Evolutionary conservation across 2,888 invertebrate species (phyloP).

Genomic region (Ferdinandea cuprea): DNA sequence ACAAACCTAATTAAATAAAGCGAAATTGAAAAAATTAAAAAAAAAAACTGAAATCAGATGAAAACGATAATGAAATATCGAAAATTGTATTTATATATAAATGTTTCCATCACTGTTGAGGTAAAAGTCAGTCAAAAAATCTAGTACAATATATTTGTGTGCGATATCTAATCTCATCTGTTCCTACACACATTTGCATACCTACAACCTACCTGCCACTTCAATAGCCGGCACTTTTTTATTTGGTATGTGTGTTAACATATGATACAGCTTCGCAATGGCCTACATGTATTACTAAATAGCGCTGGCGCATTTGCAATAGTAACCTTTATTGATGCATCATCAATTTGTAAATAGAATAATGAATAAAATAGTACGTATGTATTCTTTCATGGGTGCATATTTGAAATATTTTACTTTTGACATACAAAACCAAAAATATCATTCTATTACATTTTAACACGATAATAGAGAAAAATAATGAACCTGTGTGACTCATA

Average conservation of each 20-base stretch:
- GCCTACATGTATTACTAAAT: not conserved
- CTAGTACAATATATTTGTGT: too few relatives aligned
- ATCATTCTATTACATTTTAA: slow-evolving; percentile 31
- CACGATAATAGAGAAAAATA: slow-evolving; percentile 6
- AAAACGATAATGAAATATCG: too few relatives aligned
- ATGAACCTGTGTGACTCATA: slow-evolving; percentile 34
- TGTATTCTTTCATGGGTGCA: not conserved
- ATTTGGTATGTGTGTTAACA: slow-evolving; percentile 19
- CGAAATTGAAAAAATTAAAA: too few relatives aligned
- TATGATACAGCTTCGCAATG: too few relatives aligned
- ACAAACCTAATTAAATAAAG: too few relatives aligned
- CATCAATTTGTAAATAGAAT: slow-evolving; percentile 7
- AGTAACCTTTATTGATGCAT: slow-evolving; percentile 3
- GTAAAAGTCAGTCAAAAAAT: too few relatives aligned
- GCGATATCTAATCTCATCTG: too few relatives aligned
- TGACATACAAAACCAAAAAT: not conserved
- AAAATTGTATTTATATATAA: too few relatives aligned
- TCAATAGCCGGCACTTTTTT: slow-evolving; percentile 22
- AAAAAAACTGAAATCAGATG: too few relatives aligned
- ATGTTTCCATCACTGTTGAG: too few relatives aligned
- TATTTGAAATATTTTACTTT: slow-evolving; percentile 2
- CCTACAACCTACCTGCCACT: not conserved
- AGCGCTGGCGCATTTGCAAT: not conserved
- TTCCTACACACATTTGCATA: not conserved
- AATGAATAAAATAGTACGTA: not conserved